Base-by-base conservation (phyloP, 2,888 invertebrate species). In the Tenthredo amoena region DNA sequence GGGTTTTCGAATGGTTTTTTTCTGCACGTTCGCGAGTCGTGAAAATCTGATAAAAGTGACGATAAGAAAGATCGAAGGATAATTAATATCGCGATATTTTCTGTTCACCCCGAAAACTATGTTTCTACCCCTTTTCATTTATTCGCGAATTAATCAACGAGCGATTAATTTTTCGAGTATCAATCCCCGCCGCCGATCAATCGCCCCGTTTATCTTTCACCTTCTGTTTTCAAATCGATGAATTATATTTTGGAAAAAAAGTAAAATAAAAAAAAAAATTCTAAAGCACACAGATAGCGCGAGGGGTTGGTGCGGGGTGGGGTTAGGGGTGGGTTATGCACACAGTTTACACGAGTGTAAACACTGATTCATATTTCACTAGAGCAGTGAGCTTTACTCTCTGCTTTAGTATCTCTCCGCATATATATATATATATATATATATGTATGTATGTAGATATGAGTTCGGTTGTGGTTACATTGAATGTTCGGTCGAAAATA, bases 311-410 rank as follows among this genome's bases (percentile, higher is more conserved):
- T 15, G 15, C 5, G 15, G 1, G n/a, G 21, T 15, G 2, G 72
- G 40, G 43, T 26, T 10, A 3, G 71, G 26, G 26, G 26, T 26
- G 26, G 40, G 21, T 21, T 74, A n/a, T 50, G 50, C 62, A 81
- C 58, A 81, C 62, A 81, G 81, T 81, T 81, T 81, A 81, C 81
- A 81, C 10, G 37, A 62, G 21, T 62, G 81, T 81, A 81, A 81
- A 81, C 81, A 81, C 37, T 81, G 58, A 81, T 81, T 81, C 62
- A 81, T 81, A 62, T 62, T 81, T 81, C 81, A 40, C 58, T 62
- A 81, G n/a, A 58, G 81, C 37, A 37, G 40, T 31, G 10, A 9
- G 37, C 6, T n/a, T 26, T n/a, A 21, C 26, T 37, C 62, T 55
- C 18, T 34, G 47, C 7, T 77, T 77, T 34, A 77, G 47, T 5